Conservation (phyloP, 2,113 vertebrate species). For the Scytalopus superciliaris region DNA sequence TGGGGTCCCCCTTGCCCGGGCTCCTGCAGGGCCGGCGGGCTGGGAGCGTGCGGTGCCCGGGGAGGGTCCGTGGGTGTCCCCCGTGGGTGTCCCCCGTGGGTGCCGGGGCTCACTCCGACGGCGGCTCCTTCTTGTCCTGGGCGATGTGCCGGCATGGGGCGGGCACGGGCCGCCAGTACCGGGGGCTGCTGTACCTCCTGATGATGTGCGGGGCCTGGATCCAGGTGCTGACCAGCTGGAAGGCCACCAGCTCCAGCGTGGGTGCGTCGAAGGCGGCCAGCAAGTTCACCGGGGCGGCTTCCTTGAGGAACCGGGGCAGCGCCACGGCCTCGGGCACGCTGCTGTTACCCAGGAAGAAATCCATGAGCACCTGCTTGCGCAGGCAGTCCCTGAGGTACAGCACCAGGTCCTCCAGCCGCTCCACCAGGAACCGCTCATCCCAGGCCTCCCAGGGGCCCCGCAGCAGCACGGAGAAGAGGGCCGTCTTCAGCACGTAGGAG, state of each 20-base stretch:
- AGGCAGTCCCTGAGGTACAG: slow-evolving; percentile 77
- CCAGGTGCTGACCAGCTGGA: slow-evolving; percentile 80
- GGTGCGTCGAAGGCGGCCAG: slow-evolving; percentile 67
- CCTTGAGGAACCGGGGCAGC: slow-evolving; percentile 79
- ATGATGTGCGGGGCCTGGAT: slow-evolving; percentile 78
- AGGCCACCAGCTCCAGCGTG: slow-evolving; percentile 67
- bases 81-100: accelerated
- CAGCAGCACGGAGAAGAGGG: slow-evolving; percentile 77
- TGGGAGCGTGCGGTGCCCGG: accelerated
- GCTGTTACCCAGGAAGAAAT: slow-evolving; percentile 78
- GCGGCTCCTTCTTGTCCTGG: not conserved
- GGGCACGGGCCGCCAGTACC: slow-evolving; percentile 15
- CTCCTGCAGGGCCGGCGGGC: accelerated
- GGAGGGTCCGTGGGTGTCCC: no score
- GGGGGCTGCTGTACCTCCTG: slow-evolving; percentile 67
- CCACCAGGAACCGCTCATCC: slow-evolving; percentile 77
- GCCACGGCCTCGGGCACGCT: slow-evolving; percentile 71
- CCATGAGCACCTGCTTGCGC: slow-evolving; percentile 72
- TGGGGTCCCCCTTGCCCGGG: not conserved
- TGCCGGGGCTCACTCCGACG: not conserved
- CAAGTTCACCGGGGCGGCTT: slow-evolving; percentile 74
- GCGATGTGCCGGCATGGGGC: not conserved
- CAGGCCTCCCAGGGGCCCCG: slow-evolving; percentile 71
- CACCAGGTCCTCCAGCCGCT: slow-evolving; percentile 80
- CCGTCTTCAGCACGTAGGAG: slow-evolving; percentile 82